phyloP scores from a whole-genome alignment of 2,888 invertebrate species.

The Lasiommata megera region DNA sequence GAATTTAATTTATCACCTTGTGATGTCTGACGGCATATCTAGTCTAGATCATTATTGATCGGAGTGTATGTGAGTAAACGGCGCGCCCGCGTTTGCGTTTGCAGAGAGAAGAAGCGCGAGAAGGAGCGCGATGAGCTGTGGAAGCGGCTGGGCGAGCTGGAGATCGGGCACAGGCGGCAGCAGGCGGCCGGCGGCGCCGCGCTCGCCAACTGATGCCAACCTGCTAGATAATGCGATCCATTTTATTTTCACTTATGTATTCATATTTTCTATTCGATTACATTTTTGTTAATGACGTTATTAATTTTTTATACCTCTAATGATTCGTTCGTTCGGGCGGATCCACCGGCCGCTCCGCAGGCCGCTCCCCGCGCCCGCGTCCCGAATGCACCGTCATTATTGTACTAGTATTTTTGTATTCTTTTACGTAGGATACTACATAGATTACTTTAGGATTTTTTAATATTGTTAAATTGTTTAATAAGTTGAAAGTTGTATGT shows the following conservation, averaged over 20 bases:
- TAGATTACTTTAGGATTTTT: constrained; percentile 74
- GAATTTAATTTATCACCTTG: too few species aligned
- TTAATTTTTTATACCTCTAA: constrained; percentile 69
- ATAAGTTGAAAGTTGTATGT: constrained; percentile 78
- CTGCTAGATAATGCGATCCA: constrained; percentile 65
- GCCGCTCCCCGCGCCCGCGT: constrained; percentile 30
- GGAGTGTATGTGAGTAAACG: too few species aligned
- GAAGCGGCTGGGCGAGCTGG: constrained; percentile 96
- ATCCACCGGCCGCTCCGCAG: constrained; percentile 32
- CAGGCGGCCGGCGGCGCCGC: constrained; percentile 43
- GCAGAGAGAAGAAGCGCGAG: constrained; percentile 95
- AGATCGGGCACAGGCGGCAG: constrained; percentile 85
- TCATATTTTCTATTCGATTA: constrained; percentile 78
- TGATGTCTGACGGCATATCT: too few species aligned
- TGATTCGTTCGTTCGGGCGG: constrained; percentile 55
- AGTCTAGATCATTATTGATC: too few species aligned
- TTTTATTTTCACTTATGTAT: constrained; percentile 75
- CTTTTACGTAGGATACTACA: constrained; percentile 64
- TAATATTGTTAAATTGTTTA: constrained; percentile 78
- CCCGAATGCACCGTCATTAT: constrained; percentile 57
- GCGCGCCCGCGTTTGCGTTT: constrained; percentile 33
- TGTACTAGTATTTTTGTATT: constrained; percentile 65
- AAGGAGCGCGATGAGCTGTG: constrained; percentile 98
- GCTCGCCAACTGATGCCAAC: constrained; percentile 80
- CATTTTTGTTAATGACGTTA: constrained; percentile 77